These are phyloP conservation scores for Liopterus haemorrhoidalis DNA, from an alignment of 2,888 invertebrate species.

Conservation along the genomic window DNA sequence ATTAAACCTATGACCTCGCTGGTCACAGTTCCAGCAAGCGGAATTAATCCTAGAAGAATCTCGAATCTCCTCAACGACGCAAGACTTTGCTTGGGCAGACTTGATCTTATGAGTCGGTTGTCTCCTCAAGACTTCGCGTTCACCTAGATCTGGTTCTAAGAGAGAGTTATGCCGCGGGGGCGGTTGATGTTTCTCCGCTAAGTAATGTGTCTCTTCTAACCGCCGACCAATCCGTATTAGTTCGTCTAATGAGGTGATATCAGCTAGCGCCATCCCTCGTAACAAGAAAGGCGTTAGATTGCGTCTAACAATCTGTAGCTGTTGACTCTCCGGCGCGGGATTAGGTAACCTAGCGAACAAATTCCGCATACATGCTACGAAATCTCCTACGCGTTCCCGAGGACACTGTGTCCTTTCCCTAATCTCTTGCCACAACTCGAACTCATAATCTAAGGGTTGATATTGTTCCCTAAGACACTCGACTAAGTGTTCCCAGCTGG, in stretches of 20 bases:
- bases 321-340: conserved; percentile 1
- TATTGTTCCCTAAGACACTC: neutral
- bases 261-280: neutral
- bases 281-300: neutral
- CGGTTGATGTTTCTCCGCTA: neutral
- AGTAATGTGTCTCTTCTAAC: neutral
- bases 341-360: neutral
- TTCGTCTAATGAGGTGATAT: no score
- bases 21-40: conserved; percentile 1
- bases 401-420: neutral
- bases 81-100: no score
- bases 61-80: no score
- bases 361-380: conserved; percentile 2
- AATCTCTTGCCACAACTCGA: neutral
- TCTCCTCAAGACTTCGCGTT: no score
- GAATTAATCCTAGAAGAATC: neutral
- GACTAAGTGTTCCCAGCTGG: neutral
- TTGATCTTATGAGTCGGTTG: no score
- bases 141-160: conserved; percentile 3
- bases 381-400: neutral
- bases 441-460: neutral
- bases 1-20: neutral
- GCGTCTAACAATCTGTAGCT: neutral
- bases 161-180: neutral
- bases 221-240: neutral